phyloP scores from a whole-genome alignment of 2,888 invertebrate species.

The Tenthredo amoena region DNA sequence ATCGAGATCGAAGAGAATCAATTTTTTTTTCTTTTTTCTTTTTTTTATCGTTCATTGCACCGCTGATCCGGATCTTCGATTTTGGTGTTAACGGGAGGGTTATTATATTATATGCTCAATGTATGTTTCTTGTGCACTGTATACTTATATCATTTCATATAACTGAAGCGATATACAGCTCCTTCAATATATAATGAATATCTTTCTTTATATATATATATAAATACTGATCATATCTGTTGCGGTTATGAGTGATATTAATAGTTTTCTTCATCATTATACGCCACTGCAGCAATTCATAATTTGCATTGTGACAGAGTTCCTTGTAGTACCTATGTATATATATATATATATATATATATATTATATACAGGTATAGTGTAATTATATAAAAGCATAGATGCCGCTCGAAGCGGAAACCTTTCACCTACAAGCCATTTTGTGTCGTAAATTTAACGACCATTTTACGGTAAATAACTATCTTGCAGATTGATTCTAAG shows the following conservation, averaged over 20 bases:
- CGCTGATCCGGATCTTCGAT: neutral
- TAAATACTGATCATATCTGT: neutral
- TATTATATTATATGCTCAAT: neutral
- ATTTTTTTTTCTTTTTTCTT: neutral
- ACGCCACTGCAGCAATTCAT: slow-evolving; percentile 9
- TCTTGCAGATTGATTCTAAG: neutral
- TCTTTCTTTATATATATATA: neutral
- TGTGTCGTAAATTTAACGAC: slow-evolving; percentile 32
- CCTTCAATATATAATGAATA: neutral
- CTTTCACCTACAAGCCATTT: slow-evolving; percentile 41
- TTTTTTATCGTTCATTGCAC: slow-evolving; percentile 3
- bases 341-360: neutral
- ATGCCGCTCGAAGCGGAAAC: slow-evolving; percentile 35
- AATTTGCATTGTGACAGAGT: slow-evolving; percentile 20
- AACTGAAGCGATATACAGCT: neutral
- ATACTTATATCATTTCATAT: neutral
- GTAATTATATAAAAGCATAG: neutral
- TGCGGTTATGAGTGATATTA: slow-evolving; percentile 22
- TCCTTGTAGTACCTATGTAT: neutral
- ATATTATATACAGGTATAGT: neutral
- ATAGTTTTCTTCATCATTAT: slow-evolving; percentile 22
- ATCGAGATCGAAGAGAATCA: slow-evolving; percentile 16
- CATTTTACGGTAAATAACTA: slow-evolving; percentile 8
- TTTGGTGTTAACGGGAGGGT: neutral
- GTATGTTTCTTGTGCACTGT: neutral